Evolutionary conservation across 1,140 invertebrate genomes (phyloP), one percentile per base, ranked within the genome.

Genomic region (Aphelinus atriplicis): DNA sequence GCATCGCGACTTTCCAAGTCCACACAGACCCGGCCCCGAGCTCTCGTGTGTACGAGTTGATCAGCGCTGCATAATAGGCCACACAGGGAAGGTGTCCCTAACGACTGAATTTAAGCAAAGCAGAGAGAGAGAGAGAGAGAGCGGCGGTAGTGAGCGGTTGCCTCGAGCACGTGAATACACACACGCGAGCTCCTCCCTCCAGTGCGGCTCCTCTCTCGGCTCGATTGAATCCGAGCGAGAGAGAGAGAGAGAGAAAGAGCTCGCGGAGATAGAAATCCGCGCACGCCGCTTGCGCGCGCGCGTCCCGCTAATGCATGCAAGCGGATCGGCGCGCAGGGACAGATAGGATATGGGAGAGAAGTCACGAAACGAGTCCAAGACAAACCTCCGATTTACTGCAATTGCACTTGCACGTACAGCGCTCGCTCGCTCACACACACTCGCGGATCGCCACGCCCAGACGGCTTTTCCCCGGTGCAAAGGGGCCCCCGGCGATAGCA

Each of bases 301-400:
- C 4, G 61, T 3, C 46, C 2, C 46, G 61, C 43, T 76, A 71
- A 71, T 71, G 56, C 64, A 71, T 71, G 68, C 68, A 71, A 71
- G 50, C 68, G 62, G 67, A 71, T 71, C 48, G 67, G 61, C 64
- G 58, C 48, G 42, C 43, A 60, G 65, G 65, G 45, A 55, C 3
- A 47, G 57, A 68, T 7, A 64, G 10, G 1, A 3, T 10, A 50
- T 43, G 10, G 43, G 26, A 55, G 50, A 45, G 58, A 75, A 69
- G 74, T 76, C 74, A 71, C 74, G 68, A 76, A 66, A 76, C 62
- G 63, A 67, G 68, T 55, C 66, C 66, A 63, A 64, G 66, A 73
- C 71, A 73, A 70, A 73, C 61, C 70, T 77, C 69, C 58, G 55
- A 73, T 77, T 77, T 77, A 77, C 76, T 73, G 76, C 71, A 77